Evolutionary conservation across 1,140 invertebrate genomes (phyloP), one percentile per base, ranked within the genome.

Genomic region (Dinoponera quadriceps): DNA sequence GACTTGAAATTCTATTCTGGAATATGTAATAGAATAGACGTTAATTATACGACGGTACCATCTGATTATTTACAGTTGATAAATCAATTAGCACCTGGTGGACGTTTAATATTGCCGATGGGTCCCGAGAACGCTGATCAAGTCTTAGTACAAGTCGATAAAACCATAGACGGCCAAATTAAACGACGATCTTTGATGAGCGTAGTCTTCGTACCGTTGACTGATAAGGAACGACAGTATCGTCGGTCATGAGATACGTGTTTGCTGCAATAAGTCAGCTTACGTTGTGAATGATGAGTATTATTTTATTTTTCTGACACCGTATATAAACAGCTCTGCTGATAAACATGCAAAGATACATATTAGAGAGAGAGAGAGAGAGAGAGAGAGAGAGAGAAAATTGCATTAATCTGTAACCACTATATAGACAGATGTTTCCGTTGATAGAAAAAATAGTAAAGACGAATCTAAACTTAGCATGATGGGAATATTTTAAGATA

Each of bases 171-270:
- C 94, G 98, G 98, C 14, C 95, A 96, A 59, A 95, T 99, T 16
- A 95, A 95, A n/a, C 95, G 96, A 66, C 97, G 96, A 89, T 95
- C 96, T 20, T 94, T 99, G 0, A 99, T 99, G 98, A 98, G 98
- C 48, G 99, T 99, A 0, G 97, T 99, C 68, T 99, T 99, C 94
- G 99, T 99, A 29, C 99, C 99, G 2, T 95, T 99, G 18, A 99
- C 99, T 4, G 98, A 99, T 93, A 97, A 97, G 93, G 95, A 96
- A 22, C 94, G 95, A 81, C 98, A 98, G 62, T 90, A 89, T 60
- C 81, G 82, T 60, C 75, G 65, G 59, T 93, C 92, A 90, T 94
- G 91, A 94, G 83, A 85, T 62, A 80, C 25, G 66, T 93, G 93
- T 44, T 38, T 33, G 83, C 82, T 92, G 75, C 89, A 89, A 73